Conservation (phyloP, 2,113 vertebrate genomes). For the Austrofundulus limnaeus region DNA sequence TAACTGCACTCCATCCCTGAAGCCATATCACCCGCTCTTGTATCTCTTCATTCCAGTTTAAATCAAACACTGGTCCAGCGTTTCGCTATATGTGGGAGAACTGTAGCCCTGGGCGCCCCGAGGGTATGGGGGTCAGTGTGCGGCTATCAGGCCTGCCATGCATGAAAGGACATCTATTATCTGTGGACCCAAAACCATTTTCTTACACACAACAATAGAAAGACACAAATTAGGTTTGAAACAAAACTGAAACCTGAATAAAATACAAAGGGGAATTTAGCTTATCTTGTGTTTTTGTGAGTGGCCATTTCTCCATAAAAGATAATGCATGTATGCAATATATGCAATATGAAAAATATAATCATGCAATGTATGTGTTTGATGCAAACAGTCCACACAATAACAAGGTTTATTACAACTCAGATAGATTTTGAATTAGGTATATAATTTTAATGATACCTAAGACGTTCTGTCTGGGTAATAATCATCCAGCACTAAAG, state of each 20-base stretch:
- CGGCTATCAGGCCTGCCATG: conserved; percentile 46
- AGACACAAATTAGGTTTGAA: conserved; percentile 23
- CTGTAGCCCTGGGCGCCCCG: conserved; percentile 54
- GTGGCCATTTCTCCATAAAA: conserved; percentile 8
- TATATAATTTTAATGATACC: too few relatives aligned
- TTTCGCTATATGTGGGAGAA: conserved; percentile 57
- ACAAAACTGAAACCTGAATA: conserved; percentile 6
- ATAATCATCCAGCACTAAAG: too few relatives aligned
- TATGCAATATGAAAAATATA: too few relatives aligned
- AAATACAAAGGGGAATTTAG: background rate
- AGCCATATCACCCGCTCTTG: conserved; percentile 64
- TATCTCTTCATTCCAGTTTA: conserved; percentile 74
- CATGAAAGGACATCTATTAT: conserved; percentile 69
- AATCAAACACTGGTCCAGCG: conserved; percentile 59
- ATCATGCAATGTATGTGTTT: too few relatives aligned
- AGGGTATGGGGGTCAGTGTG: conserved; percentile 52
- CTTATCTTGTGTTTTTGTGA: background rate
- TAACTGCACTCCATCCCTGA: conserved; percentile 54
- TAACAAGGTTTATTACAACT: too few relatives aligned
- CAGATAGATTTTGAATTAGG: too few relatives aligned
- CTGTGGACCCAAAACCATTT: conserved; percentile 43
- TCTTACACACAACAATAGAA: conserved; percentile 46
- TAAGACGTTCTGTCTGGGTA: too few relatives aligned
- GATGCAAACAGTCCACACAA: too few relatives aligned
- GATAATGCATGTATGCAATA: too few relatives aligned